Evolutionary conservation across 30 jellyfish, hydroid and myxozoan genomes (phyloP), one percentile per base, ranked within the genome.

Genomic region (Rhopilema esculentum): DNA sequence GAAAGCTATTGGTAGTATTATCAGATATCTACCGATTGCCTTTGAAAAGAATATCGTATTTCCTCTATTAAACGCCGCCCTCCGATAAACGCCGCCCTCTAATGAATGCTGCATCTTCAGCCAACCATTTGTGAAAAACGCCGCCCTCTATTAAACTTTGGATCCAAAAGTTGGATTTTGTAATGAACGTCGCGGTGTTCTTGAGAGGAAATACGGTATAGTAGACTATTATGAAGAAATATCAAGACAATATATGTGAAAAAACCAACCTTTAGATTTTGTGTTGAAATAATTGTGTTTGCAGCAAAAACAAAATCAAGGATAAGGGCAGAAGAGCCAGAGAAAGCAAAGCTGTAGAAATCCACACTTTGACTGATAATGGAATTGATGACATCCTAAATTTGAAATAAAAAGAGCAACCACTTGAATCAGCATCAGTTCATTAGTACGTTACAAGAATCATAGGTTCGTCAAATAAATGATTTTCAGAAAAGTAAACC

Each of bases 301-400:
- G 93, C 85, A 27, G 97, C 99, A 49, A 51, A 61, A 18, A 95
- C 86, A 84, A 95, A 95, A 57, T 95, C 99, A 24, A 87, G 80
- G n/a, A 95, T 69, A 19, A 95, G 90, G 25, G 94, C 90, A 19
- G 97, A 84, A 21, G 97, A 79, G 0, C 97, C 94, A 16, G 96
- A 96, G 49, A 95, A 77, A 29, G 66, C 80, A 53, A 68, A 53
- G 57, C 96, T 32, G 79, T 84, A 95, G 82, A 95, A 85, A n/a
- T 63, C 90, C 23, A 91, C 82, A 49, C 97, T 83, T 72, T 95
- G 93, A 49, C 94, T 91, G 61, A 95, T 72, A n/a, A 95, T 69
- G 1, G 99, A 95, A 69, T 95, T 95, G 71, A 85, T 75, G 48
- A 95, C 97, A 61, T 95, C 97, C 99, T 95, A 69, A 27, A 81